Conservation (phyloP, 2,888 invertebrate genomes). For the Pyrrhosoma nymphula region DNA sequence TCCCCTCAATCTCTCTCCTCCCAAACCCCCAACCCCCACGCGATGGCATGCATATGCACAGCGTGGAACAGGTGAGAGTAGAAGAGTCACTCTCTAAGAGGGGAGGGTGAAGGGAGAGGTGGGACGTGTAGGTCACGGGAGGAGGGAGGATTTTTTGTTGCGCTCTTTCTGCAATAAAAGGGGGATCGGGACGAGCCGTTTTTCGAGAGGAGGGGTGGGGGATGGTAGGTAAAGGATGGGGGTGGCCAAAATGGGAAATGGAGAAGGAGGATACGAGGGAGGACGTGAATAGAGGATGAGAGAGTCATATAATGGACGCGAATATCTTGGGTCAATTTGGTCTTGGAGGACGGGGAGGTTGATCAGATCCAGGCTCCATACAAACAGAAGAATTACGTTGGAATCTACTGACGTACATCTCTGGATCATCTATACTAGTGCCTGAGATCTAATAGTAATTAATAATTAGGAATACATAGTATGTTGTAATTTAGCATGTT, state of each 20-base stretch:
- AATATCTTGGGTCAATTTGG: too few relatives aligned
- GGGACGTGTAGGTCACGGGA: background rate
- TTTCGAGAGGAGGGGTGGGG: background rate
- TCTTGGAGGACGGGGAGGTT: too few relatives aligned
- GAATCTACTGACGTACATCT: too few relatives aligned
- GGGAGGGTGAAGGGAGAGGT: background rate
- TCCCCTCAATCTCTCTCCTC: too few relatives aligned
- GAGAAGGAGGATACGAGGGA: background rate
- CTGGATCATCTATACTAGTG: too few relatives aligned
- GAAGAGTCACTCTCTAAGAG: background rate
- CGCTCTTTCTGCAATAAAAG: background rate
- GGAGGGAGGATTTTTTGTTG: background rate
- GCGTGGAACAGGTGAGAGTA: slow-evolving; percentile 56
- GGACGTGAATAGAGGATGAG: background rate
- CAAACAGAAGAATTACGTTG: too few relatives aligned
- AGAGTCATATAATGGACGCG: too few relatives aligned
- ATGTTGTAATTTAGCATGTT: too few relatives aligned
- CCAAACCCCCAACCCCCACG: background rate
- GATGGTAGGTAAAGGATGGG: background rate
- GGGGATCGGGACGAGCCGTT: background rate
- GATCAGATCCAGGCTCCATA: too few relatives aligned
- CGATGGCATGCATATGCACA: slow-evolving; percentile 38
- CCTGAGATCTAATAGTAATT: too few relatives aligned
- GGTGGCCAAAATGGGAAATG: background rate
- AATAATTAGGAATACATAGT: too few relatives aligned